Base-by-base conservation (phyloP, 2,113 vertebrate species). In the Leiothrix lutea region DNA sequence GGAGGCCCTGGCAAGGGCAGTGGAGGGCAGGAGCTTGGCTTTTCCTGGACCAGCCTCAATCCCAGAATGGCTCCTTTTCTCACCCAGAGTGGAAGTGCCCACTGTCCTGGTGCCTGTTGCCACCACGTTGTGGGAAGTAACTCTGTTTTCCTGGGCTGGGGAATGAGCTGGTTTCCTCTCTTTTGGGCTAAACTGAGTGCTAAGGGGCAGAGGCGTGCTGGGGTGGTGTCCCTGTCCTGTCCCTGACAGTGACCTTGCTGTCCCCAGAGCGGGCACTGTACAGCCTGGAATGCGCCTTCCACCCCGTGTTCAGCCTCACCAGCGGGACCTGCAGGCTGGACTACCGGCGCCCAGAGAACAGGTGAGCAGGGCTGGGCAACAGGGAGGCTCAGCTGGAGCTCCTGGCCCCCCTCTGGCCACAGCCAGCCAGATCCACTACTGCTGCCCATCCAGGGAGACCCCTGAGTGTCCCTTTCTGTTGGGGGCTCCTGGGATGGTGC, bases 211-310 rank as follows among this genome's bases (percentile, higher is more conserved):
- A 2, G 5, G 15, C 9, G 18, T 40, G 64, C 42, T 0, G 17
- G 15, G 56, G 4, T 10, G 33, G 6, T 92, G 78, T 11, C 11
- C 1, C 79, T 77, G 54, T 33, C 2, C 70, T 48, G 79, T 31
- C n/a, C 60, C 69, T 94, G 58, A 93, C n/a, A 0, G 17, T 45
- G 53, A 11, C 26, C 88, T 40, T 73, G 84, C 92, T 94, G 84
- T 77, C 81, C 75, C 9, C 98, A 99, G 99, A 99, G 95, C 96
- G 99, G 74, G 99, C 99, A 0, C 94, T 99, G 66, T 99, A 99
- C 98, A 99, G 98, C 96, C 98, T 99, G 97, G 99, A 99, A 92
- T 99, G 98, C n/a, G 97, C 98, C 26, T 99, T 99, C 97, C 99
- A 99, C 74, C 99, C 99, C 0, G 78, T 99, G 69, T 99, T 99